Evolutionary conservation across 2,888 invertebrate species (phyloP), one percentile per base, ranked within the genome.

Genomic region (Andrena bicolor): DNA sequence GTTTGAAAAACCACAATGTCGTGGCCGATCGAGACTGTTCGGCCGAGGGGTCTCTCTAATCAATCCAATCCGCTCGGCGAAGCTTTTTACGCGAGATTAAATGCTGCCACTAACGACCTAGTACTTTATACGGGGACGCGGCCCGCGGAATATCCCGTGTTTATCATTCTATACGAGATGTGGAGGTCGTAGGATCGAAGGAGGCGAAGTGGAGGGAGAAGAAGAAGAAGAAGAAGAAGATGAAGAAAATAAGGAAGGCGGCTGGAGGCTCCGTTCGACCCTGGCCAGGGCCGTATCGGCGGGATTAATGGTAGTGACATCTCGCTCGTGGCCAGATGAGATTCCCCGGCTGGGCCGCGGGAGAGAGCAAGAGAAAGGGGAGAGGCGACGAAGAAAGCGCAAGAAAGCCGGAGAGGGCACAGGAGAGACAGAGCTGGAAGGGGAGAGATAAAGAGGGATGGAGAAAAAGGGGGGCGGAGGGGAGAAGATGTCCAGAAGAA

Each of bases 231-330:
- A 32, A 51, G 85, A 87, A 72, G 78, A 80, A 13, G 41, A 41
- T 61, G 84, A 82, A 71, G 80, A 82, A 88, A 86, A 85, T 82
- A 84, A 84, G 82, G 83, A 85, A 83, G 86, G 82, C 82, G 77
- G 83, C 84, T 81, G 58, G 83, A 83, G 85, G 85, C 76, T 82
- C 80, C 75, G 60, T 81, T 83, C 87, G 87, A 88, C 86, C 86
- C 86, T 90, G 90, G 86, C 88, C 86, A 85, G 87, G 85, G 88
- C 84, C 83, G 88, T 89, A 84, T 87, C 86, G 84, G 83, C 64
- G 82, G 91, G 89, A 92, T 92, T 92, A 92, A 92, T 91, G 91
- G 89, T 89, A 91, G 90, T 92, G 91, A 92, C 92, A 90, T 91
- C 90, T 85, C 88, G 91, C 90, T 90, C 90, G 88, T 88, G 90